Evolutionary conservation across 2,113 vertebrate genomes (phyloP), one percentile per base, ranked within the genome.

Genomic region (Sprattus sprattus): DNA sequence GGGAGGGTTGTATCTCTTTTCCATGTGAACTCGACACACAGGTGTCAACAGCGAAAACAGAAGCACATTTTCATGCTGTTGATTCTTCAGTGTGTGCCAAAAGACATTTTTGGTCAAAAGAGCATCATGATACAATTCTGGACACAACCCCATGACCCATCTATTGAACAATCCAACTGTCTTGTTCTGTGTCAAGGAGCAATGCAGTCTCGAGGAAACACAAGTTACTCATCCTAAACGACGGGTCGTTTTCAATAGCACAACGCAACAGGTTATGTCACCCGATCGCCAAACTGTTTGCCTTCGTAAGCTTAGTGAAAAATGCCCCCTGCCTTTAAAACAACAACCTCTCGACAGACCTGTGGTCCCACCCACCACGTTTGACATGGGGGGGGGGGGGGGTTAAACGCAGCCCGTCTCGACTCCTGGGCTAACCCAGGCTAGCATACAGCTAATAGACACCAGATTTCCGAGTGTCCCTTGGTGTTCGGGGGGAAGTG

Each of bases 381-480:
- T 67, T 67, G n/a, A 67, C 25, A 28, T 60, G 54, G 18, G 54
- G 3, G 64, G 64, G 64, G 54, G 18, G 54, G 3, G 64, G 64
- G 64, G 2, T 6, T 28, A 67, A 67, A 67, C 22, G n/a, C 85
- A 84, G 86, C 22, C 86, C 0, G 39, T 85, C 64, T 46, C 86
- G 52, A 85, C 84, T 86, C 84, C 16, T 86, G 82, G 25, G n/a
- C 60, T 60, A 75, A 88, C 90, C 64, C 28, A 25, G 64, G 91
- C 90, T 87, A 91, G 90, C 89, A 84, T 85, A 18, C 87, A 71
- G 87, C 91, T 93, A 93, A 95, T 91, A 89, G 89, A 85, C 81
- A 90, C 89, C 91, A 93, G 88, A 92, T 92, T 91, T 93, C 89
- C 54, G 92, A 95, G 94, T 94, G 92, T 94, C 91, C 90, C 93